Evolutionary conservation across 2,797 vertebrate species (phyloP).

Genomic region (Pterois miles): DNA sequence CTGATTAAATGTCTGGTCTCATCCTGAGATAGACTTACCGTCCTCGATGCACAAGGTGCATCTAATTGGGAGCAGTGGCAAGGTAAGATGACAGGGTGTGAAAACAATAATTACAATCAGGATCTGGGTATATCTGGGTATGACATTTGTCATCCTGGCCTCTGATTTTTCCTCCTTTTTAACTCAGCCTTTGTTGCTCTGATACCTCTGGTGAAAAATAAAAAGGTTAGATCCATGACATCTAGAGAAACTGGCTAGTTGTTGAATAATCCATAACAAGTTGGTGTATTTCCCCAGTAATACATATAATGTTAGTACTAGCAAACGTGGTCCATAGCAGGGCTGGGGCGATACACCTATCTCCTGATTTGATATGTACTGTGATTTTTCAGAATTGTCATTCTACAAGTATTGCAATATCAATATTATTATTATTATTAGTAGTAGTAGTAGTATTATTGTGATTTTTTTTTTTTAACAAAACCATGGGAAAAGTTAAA

Average conservation of each 20-base stretch:
- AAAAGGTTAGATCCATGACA: neutral
- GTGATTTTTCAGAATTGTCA: too few relatives aligned
- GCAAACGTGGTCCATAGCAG: neutral
- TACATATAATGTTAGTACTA: neutral
- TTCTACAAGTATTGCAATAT: too few relatives aligned
- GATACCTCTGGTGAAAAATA: neutral
- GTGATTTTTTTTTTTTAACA: too few relatives aligned
- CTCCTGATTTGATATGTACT: too few relatives aligned
- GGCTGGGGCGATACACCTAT: too few relatives aligned
- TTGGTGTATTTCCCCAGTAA: neutral
- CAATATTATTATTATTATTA: too few relatives aligned
- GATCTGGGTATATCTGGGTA: constrained; percentile 14
- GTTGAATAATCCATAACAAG: neutral
- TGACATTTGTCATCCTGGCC: constrained; percentile 20
- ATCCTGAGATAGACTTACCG: constrained; percentile 1
- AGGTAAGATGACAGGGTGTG: constrained; percentile 24
- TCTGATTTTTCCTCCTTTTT: neutral
- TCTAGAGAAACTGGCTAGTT: neutral
- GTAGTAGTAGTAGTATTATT: too few relatives aligned
- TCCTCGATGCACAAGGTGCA: constrained; percentile 22
- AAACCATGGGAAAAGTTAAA: too few relatives aligned
- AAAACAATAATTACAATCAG: constrained; percentile 54
- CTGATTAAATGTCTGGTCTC: constrained; percentile 16
- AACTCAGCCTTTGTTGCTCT: constrained; percentile 1
- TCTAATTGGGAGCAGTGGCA: constrained; percentile 40